phyloP scores from a whole-genome alignment of 2,113 vertebrate species.

The Nothocercus julius region DNA sequence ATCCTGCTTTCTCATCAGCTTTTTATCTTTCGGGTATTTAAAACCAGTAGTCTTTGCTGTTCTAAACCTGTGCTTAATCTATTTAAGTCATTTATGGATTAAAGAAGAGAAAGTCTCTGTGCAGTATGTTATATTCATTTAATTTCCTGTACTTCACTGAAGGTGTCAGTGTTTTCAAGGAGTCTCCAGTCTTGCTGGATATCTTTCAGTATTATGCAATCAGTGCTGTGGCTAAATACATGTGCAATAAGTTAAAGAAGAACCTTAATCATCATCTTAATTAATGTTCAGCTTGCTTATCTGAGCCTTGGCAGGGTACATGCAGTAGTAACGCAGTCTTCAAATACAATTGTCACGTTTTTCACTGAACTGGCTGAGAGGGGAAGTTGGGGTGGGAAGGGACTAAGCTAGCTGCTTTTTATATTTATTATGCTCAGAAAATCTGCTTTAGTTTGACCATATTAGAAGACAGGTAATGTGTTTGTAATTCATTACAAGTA shows the following conservation, averaged over 20 bases:
- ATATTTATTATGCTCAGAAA: background rate
- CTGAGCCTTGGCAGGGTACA: background rate
- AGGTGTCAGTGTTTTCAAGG: slow-evolving; percentile 72
- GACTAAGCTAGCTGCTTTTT: background rate
- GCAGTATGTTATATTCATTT: background rate
- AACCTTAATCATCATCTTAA: background rate
- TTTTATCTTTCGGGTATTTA: background rate
- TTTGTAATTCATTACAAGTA: background rate
- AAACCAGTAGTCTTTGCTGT: background rate
- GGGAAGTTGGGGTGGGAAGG: background rate
- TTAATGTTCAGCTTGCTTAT: background rate
- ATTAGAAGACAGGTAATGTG: background rate
- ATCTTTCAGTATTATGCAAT: background rate
- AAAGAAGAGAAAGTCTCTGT: background rate
- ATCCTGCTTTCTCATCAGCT: background rate
- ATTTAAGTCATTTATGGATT: background rate
- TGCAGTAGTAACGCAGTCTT: background rate
- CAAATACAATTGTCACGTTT: slow-evolving; percentile 6
- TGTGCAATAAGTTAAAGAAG: background rate
- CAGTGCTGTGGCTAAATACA: background rate
- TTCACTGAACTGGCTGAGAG: background rate
- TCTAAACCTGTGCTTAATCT: background rate
- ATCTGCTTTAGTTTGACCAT: accelerated
- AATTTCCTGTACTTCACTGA: slow-evolving; percentile 59
- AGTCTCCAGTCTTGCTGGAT: background rate